phyloP scores from a whole-genome alignment of 2,113 vertebrate species.

The Cynoglossus semilaevis region DNA sequence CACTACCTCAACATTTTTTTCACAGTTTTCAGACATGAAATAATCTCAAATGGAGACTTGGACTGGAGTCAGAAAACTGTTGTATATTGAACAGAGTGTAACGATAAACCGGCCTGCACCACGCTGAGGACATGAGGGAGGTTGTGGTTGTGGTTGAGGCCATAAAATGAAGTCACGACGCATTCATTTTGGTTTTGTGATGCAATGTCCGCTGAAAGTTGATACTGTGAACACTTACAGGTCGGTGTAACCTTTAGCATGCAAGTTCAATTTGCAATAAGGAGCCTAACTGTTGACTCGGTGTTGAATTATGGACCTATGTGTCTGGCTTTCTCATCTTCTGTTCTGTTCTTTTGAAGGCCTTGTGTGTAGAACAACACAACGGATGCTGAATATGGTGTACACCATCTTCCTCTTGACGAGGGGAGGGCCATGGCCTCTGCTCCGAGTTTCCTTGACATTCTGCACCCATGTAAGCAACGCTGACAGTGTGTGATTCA shows the following conservation, averaged over 20 bases:
- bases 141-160: too few relatives aligned
- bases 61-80: too few relatives aligned
- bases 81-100: too few relatives aligned
- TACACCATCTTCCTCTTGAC: constrained; percentile 37
- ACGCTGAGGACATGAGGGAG: too few relatives aligned
- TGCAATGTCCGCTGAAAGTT: neutral
- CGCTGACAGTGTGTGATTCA: constrained; percentile 51
- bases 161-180: neutral
- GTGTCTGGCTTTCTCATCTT: constrained; percentile 31
- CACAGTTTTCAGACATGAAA: too few relatives aligned
- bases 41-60: too few relatives aligned
- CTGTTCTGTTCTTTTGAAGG: constrained; percentile 55
- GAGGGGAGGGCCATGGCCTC: constrained; percentile 26
- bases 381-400: constrained; percentile 35
- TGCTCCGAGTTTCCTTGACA: constrained; percentile 62
- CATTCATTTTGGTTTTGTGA: neutral
- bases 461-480: constrained; percentile 31
- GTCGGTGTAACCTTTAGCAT: constrained; percentile 35
- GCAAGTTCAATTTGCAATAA: constrained; percentile 41
- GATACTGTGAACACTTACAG: too few relatives aligned
- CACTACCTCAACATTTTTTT: too few relatives aligned
- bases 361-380: constrained; percentile 33
- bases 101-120: too few relatives aligned
- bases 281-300: constrained; percentile 31
- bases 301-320: constrained; percentile 44